phyloP scores from a whole-genome alignment of 2,888 invertebrate species.

The Drosophila maculinotata region DNA sequence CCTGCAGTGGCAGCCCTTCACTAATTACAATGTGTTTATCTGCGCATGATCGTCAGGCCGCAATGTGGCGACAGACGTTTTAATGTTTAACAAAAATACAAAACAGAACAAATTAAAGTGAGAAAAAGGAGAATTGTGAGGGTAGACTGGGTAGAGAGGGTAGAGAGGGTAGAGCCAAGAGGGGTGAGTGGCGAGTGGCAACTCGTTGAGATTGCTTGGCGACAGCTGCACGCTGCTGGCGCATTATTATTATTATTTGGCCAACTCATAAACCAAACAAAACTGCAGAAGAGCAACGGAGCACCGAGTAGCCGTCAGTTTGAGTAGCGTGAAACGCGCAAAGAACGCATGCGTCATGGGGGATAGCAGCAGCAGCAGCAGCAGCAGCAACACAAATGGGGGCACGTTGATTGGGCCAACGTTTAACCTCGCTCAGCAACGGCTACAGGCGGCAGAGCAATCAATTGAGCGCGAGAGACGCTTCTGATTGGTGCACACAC shows the following conservation, averaged over 20 bases:
- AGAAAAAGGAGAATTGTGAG: background rate
- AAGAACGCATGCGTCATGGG: constrained; percentile 72
- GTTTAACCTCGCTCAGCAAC: constrained; percentile 64
- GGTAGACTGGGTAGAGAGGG: background rate
- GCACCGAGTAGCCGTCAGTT: constrained; percentile 9
- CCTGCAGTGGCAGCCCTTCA: constrained; percentile 50
- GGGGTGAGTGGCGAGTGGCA: constrained; percentile 11
- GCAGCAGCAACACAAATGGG: constrained; percentile 61
- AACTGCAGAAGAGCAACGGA: constrained; percentile 27
- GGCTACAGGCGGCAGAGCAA: constrained; percentile 29
- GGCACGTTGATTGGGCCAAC: constrained; percentile 79
- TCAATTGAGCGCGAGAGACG: constrained; percentile 48
- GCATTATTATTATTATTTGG: constrained; percentile 69
- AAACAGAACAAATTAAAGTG: background rate
- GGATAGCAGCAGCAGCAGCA: constrained; percentile 37
- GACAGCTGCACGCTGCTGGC: constrained; percentile 69
- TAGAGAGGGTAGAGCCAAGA: background rate
- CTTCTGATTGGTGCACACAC: constrained; percentile 64
- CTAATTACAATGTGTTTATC: constrained; percentile 79
- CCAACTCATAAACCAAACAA: constrained; percentile 76
- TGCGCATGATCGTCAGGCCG: constrained; percentile 56
- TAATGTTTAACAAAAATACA: constrained; percentile 34
- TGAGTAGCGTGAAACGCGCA: constrained; percentile 27
- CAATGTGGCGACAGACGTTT: constrained; percentile 75
- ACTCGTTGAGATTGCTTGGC: constrained; percentile 61